Evolutionary conservation across 1,140 invertebrate genomes (phyloP), one percentile per base, ranked within the genome.

Genomic region (Liolophura sinensis): DNA sequence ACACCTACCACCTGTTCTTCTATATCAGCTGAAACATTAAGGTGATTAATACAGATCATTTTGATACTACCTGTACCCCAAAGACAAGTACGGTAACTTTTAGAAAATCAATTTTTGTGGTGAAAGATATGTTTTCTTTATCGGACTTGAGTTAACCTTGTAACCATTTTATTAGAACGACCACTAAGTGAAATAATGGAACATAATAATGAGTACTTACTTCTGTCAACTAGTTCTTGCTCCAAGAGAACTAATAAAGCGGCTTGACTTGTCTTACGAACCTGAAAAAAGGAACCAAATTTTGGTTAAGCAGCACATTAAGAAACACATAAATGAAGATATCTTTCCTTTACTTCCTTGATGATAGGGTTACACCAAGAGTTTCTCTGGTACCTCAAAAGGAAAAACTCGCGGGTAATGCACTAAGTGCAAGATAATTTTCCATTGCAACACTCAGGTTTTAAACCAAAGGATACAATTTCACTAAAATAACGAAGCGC

Each of bases 211-310:
- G 18, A 54, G 24, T n/a, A 69, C 74, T 64, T 74, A 84, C 82
- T 79, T 66, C 86, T 83, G 46, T 85, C 85, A 40, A 91, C 84
- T 12, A 91, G 79, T 47, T 86, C 85, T 64, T 88, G 88, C 80
- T 91, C 89, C 66, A 91, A 76, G 7, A 91, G 77, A 16, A 86
- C 82, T 58, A 90, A 70, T 16, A 91, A 78, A n/a, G 88, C 86
- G 18, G 85, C 83, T 71, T 90, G 89, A 20, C 89, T 87, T 16
- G 87, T 87, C 78, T 90, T 89, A 55, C 89, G 84, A 51, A 90
- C 89, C 89, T 91, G 62, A 0, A 62, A 46, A 61, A 65, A 49
- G 11, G 46, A 59, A 46, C 46, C n/a, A 24, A 46, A 40, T 40
- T 18, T 56, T 52, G 20, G 11, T 31, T 20, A 31, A 25, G 18